A percentile compares a stretch with the other conserved stretches of the same genome.
phyloP scores from a whole-genome alignment of 2,797 vertebrate genomes.

The Gymnothorax javanicus region DNA sequence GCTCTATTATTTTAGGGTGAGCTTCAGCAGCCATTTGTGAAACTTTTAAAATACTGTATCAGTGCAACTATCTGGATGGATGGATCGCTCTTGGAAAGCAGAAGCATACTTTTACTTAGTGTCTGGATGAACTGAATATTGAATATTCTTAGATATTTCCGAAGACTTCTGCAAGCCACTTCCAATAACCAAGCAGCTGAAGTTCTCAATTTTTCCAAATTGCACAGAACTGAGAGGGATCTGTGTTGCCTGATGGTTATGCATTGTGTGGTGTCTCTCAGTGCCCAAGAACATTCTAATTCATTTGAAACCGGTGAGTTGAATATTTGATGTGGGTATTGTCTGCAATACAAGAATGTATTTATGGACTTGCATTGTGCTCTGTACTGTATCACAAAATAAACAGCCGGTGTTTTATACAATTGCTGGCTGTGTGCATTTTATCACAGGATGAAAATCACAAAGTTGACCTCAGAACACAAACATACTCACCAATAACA shows the following conservation, averaged over 20 bases:
- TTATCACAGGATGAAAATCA: neutral
- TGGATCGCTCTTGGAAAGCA: no score
- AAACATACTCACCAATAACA: neutral
- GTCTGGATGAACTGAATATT: no score
- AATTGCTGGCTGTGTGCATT: neutral
- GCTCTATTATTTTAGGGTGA: no score
- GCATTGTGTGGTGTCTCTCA: neutral
- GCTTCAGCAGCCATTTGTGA: no score
- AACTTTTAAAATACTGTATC: no score
- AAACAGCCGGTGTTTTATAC: constrained; percentile 14
- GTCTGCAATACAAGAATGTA: constrained; percentile 23
- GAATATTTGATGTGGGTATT: constrained; percentile 22
- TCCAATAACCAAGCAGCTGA: neutral
- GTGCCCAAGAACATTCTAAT: neutral
- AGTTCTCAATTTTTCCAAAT: neutral
- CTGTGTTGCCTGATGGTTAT: neutral
- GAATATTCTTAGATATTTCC: neutral
- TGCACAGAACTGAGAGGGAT: neutral
- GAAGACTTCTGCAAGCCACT: neutral
- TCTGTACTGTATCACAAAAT: constrained; percentile 21
- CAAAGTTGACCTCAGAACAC: neutral
- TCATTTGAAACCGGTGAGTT: constrained; percentile 1
- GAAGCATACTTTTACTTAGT: no score
- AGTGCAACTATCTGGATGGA: no score
- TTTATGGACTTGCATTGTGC: constrained; percentile 9